Conservation (phyloP, 2,888 invertebrate genomes). For the Stegana nigrithorax region DNA sequence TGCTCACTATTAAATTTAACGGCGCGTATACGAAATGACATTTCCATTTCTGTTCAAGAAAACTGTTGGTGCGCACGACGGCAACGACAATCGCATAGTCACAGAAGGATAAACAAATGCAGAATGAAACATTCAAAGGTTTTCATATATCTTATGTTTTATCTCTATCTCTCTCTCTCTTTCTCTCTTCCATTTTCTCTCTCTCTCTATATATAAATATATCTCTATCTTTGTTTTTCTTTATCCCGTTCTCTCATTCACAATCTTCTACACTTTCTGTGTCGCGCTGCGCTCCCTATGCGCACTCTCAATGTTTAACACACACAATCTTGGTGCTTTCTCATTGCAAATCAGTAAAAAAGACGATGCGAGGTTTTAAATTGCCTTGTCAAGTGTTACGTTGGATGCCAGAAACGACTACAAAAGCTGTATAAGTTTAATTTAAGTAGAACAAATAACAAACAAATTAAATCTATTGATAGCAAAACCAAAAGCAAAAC, state of each 20-base stretch:
- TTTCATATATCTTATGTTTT: no score
- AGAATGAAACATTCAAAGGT: neutral
- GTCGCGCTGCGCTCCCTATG: slow-evolving; percentile 21
- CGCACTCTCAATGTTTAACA: slow-evolving; percentile 6
- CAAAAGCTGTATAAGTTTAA: slow-evolving; percentile 67
- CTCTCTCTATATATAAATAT: neutral
- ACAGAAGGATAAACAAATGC: neutral
- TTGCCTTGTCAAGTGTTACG: slow-evolving; percentile 69
- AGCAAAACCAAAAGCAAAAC: slow-evolving; percentile 39
- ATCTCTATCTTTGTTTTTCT: slow-evolving; percentile 22
- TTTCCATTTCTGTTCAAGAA: neutral
- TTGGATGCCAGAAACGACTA: slow-evolving; percentile 69
- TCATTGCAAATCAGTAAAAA: slow-evolving; percentile 62
- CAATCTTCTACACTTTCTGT: slow-evolving; percentile 12
- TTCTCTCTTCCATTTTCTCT: slow-evolving; percentile 10
- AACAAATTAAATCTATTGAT: slow-evolving; percentile 3
- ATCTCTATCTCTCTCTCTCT: no score
- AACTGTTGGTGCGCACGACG: neutral
- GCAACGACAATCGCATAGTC: neutral
- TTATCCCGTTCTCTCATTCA: slow-evolving; percentile 11
- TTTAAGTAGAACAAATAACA: slow-evolving; percentile 63
- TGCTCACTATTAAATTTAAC: neutral
- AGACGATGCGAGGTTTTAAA: slow-evolving; percentile 68
- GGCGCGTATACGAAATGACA: neutral
- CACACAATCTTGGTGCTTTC: slow-evolving; percentile 2